Evolutionary conservation across 1,140 invertebrate species (phyloP), one percentile per base, ranked within the genome.

Genomic region (Drosophila triauraria): DNA sequence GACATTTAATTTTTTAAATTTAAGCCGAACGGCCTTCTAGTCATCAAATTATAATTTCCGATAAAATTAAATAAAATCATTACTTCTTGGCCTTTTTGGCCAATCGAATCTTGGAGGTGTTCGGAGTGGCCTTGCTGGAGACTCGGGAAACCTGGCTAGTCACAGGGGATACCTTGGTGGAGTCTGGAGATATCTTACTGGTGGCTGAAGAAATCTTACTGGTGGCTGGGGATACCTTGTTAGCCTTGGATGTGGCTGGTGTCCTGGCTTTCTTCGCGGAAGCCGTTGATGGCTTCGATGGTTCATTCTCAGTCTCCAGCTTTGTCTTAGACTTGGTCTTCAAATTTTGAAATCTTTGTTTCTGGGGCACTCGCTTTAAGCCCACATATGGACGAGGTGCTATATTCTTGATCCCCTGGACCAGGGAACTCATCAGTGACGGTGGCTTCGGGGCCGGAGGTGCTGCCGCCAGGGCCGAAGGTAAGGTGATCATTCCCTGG

Each of bases 401-500:
- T 2, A 46, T 1, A n/a, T 38, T 46, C 5, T 42, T 20, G 9
- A 44, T 42, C 1, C 6, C 62, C n/a, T 70, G 23, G 12, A 15
- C 30, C 23, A 69, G 40, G 0, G 61, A 8, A 6, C 10, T 53
- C 15, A 32, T 20, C 4, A 69, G n/a, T 30, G 51, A n/a, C 5
- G 42, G 9, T 1, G 25, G n/a, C n/a, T 32, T 32, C 1, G 32
- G 32, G 8, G 20, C 2, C 30, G 15, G n/a, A 1, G 25, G 13
- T 2, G 4, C 27, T 38, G 30, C 23, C 10, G 13, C 17, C 1
- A 15, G 20, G 4, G 72, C 23, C 17, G 32, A 17, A 10, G 72
- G 74, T 7, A 68, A 27, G 4, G 40, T 43, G 12, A 50, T 78
- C n/a, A 84, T 58, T 53, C 84, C 85, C 54, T 88, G 74, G 0